These are phyloP conservation scores for Dendrolimus houi DNA, from an alignment of 2,888 invertebrate genomes.

Conservation along the genomic window DNA sequence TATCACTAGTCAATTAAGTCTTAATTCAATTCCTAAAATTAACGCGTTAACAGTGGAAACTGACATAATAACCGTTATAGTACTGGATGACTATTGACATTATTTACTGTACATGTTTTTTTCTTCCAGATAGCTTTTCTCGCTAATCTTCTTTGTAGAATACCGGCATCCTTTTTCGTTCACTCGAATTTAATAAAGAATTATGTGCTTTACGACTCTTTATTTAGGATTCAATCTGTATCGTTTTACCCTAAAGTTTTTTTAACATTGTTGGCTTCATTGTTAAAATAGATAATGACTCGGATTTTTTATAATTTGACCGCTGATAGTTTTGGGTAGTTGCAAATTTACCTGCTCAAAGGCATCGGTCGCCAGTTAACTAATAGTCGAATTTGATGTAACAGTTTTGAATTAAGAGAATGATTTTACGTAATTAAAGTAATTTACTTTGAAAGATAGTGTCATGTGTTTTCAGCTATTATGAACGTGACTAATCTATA, in stretches of 20 bases:
- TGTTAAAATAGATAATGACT: slow-evolving; percentile 31
- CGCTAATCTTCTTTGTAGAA: slow-evolving; percentile 30
- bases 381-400: too few relatives aligned
- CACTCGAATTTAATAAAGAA: neutral
- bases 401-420: too few relatives aligned
- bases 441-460: too few relatives aligned
- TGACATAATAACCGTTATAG: too few relatives aligned
- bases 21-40: too few relatives aligned
- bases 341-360: slow-evolving; percentile 55
- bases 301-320: slow-evolving; percentile 27
- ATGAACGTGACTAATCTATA: too few relatives aligned
- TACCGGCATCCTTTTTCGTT: slow-evolving; percentile 31
- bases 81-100: slow-evolving; percentile 1
- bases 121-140: slow-evolving; percentile 26
- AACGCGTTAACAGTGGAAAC: too few relatives aligned
- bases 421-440: too few relatives aligned
- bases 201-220: neutral
- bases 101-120: slow-evolving; percentile 24
- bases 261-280: slow-evolving; percentile 16
- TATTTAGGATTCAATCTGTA: neutral
- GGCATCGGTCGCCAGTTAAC: slow-evolving; percentile 23
- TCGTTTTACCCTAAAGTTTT: slow-evolving; percentile 5
- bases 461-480: too few relatives aligned
- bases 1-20: too few relatives aligned
- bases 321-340: slow-evolving; percentile 36